Evolutionary conservation across 2,113 vertebrate species (phyloP), one percentile per base, ranked within the genome.

Genomic region (Semnopithecus entellus): DNA sequence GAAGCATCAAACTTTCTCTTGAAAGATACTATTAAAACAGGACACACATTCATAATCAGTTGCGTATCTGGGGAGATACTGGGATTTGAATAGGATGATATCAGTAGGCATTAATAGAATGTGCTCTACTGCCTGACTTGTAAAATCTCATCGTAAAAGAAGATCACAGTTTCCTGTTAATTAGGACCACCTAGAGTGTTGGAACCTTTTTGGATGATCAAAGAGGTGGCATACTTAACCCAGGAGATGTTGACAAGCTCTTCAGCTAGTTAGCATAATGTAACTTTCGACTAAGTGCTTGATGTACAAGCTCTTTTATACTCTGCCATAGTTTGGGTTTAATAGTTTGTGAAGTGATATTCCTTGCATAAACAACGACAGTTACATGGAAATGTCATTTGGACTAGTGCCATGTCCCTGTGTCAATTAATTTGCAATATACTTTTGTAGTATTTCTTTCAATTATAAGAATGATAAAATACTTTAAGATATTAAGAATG

Each of bases 101-200:
- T 96, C 73, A 59, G 43, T 72, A 97, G 94, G 57, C 48, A 61
- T 93, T 96, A 98, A 97, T 92, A 98, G 95, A 96, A 88, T 84
- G 90, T 55, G 85, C 82, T 95, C 97, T 97, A 94, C 85, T 96
- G 84, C 96, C 73, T 64, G 92, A 79, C 97, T 97, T 87, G 97
- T 91, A 97, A 98, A 97, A 98, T 97, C 82, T 93, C 97, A 86
- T 79, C 72, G 90, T 64, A 95, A 97, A 95, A 97, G 96, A 93
- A 81, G 93, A 98, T 97, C 97, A 97, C 76, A 97, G 97, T 81
- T 98, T 76, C 97, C 97, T 98, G 97, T 97, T 98, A 99, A 98
- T 97, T 98, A 97, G 91, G 98, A 97, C 98, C 98, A 98, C 98
- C 98, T 96, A 98, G 95, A 90, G 97, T 92, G 98, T 91, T 91